These are phyloP conservation scores for Pelodytes ibericus DNA, from an alignment of 2,797 vertebrate genomes.

Conservation along the genomic window DNA sequence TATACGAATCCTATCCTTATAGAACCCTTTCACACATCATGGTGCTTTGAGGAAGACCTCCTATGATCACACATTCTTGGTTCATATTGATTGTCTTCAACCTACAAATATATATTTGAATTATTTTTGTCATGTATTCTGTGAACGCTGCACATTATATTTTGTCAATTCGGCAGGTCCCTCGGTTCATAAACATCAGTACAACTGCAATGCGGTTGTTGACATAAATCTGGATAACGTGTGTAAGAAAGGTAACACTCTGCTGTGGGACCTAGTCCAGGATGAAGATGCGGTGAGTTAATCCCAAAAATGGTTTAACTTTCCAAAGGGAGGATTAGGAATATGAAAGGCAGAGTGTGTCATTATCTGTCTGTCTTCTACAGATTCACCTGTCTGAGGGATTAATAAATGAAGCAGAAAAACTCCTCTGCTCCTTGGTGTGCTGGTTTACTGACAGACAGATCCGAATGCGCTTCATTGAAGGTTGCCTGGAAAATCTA, in stretches of 20 bases:
- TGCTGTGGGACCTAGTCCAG: constrained; percentile 98
- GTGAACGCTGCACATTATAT: background rate
- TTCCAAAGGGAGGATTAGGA: background rate
- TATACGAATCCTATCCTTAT: too few relatives aligned
- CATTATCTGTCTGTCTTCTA: constrained; percentile 65
- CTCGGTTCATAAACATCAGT: constrained; percentile 94
- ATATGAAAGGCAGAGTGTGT: constrained; percentile 40
- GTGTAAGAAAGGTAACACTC: constrained; percentile 96
- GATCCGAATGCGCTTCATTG: constrained; percentile 98
- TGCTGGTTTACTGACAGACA: constrained; percentile 99
- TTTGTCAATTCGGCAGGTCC: constrained; percentile 78
- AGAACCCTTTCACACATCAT: too few relatives aligned
- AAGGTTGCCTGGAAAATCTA: constrained; percentile 97
- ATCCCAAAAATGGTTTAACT: constrained; percentile 12
- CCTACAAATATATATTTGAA: too few relatives aligned
- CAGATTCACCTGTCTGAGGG: constrained; percentile 97
- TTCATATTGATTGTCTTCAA: too few relatives aligned
- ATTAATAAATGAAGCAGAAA: constrained; percentile 96
- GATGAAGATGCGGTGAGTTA: constrained; percentile 92
- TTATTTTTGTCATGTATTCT: too few relatives aligned
- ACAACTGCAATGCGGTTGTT: constrained; percentile 88
- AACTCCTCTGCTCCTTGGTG: constrained; percentile 95
- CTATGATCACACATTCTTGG: too few relatives aligned
- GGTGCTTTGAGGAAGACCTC: too few relatives aligned
- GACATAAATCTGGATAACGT: constrained; percentile 99